Conservation (phyloP, 2,888 invertebrate genomes). For the Pachymerium ferrugineum region DNA sequence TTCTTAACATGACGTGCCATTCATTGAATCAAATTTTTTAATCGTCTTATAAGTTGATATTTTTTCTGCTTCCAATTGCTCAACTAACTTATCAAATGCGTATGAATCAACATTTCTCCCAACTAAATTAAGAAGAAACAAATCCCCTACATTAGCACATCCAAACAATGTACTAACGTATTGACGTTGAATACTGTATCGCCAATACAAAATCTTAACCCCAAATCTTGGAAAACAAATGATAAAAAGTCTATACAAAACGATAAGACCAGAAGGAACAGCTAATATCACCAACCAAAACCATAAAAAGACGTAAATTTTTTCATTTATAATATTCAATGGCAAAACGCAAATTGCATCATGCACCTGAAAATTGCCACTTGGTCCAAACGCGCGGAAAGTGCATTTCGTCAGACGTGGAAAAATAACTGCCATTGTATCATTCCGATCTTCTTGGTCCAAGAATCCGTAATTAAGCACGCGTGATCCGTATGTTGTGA, state of each 20-base stretch:
- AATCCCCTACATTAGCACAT: slow-evolving; percentile 67
- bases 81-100: neutral
- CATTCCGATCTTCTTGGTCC: slow-evolving; percentile 41
- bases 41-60: neutral
- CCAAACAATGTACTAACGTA: neutral
- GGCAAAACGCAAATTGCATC: slow-evolving; percentile 42
- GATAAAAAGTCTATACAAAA: slow-evolving; percentile 40
- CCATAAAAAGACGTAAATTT: slow-evolving; percentile 64
- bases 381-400: slow-evolving; percentile 40
- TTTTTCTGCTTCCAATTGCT: neutral
- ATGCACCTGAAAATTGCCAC: slow-evolving; percentile 39
- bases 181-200: slow-evolving; percentile 42
- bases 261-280: slow-evolving; percentile 39
- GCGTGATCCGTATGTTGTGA: slow-evolving; percentile 42
- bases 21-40: too few species aligned
- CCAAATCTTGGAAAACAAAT: slow-evolving; percentile 62
- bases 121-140: slow-evolving; percentile 89
- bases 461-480: slow-evolving; percentile 40
- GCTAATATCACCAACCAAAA: slow-evolving; percentile 43
- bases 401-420: slow-evolving; percentile 42
- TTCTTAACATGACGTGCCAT: too few species aligned
- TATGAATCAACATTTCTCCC: slow-evolving; percentile 77
- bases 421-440: slow-evolving; percentile 50
- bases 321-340: slow-evolving; percentile 43
- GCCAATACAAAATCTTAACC: slow-evolving; percentile 70